A percentile compares a stretch with the other conserved stretches of the same genome.
These are phyloP conservation scores for Xiphorhynchus erythropygius DNA, from an alignment of 2,797 vertebrate species.

Conservation along the genomic window DNA sequence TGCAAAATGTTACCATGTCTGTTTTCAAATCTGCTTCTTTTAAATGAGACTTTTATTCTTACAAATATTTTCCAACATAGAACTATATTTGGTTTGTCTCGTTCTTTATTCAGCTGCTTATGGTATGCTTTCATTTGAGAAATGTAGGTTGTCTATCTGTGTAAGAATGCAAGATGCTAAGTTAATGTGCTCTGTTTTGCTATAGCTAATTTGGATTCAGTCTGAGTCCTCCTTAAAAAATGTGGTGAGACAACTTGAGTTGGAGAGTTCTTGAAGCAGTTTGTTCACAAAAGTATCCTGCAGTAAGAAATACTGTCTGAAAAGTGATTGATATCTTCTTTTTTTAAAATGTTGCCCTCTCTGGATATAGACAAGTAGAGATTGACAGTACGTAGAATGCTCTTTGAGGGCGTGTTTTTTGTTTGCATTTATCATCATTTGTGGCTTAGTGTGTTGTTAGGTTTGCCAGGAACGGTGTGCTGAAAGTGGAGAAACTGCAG, in stretches of 20 bases:
- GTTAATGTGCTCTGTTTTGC: not conserved
- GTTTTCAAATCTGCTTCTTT: not conserved
- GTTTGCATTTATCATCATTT: not conserved
- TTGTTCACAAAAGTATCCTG: not conserved
- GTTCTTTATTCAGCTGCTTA: not conserved
- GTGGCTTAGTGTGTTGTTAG: not conserved
- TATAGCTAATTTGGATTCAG: accelerated
- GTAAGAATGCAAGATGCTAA: not conserved
- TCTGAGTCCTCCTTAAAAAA: not conserved
- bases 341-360: not conserved
- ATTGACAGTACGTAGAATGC: not conserved
- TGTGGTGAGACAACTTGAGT: not conserved
- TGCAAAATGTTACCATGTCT: slow-evolving; percentile 3
- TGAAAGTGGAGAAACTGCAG: not conserved
- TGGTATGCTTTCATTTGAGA: not conserved
- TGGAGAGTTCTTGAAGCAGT: not conserved
- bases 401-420: not conserved
- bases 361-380: not conserved
- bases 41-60: not conserved
- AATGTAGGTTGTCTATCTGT: not conserved
- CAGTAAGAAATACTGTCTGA: not conserved
- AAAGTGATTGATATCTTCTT: not conserved
- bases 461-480: not conserved
- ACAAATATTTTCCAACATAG: not conserved
- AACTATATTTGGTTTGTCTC: not conserved